These are phyloP conservation scores for Actinopyga echinites DNA, from an alignment of 53 echinoderm and acorn worm genomes.

Conservation along the genomic window DNA sequence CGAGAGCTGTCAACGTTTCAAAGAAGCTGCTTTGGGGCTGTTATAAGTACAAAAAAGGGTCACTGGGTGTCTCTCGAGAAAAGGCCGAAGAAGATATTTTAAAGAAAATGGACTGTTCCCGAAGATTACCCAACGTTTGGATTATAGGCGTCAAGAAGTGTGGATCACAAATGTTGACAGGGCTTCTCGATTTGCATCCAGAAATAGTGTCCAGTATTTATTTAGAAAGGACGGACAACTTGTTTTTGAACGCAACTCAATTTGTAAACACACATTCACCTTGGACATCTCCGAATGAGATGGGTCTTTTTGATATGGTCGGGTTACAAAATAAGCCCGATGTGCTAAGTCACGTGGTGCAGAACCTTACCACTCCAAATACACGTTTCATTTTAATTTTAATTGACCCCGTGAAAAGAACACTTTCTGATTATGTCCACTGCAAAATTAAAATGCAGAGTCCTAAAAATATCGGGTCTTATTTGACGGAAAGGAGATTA, in stretches of 20 bases:
- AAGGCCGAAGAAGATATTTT: background rate
- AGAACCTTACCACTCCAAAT: background rate
- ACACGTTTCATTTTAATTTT: slow-evolving; percentile 1
- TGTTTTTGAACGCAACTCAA: background rate
- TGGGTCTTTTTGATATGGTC: slow-evolving; percentile 15
- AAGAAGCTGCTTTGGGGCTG: slow-evolving; percentile 22
- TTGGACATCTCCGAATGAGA: slow-evolving; percentile 19
- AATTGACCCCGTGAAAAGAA: slow-evolving; percentile 17
- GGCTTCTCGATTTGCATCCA: slow-evolving; percentile 24
- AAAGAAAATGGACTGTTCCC: background rate
- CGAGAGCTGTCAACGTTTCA: too few relatives aligned
- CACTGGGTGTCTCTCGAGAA: background rate
- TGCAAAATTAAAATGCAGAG: slow-evolving; percentile 13
- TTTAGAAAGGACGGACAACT: background rate
- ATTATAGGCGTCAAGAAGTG: slow-evolving; percentile 44
- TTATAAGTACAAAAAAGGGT: slow-evolving; percentile 27
- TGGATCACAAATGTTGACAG: slow-evolving; percentile 28
- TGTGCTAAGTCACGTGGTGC: background rate
- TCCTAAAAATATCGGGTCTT: background rate
- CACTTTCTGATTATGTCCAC: slow-evolving; percentile 25
- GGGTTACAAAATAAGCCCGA: background rate
- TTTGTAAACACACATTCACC: background rate
- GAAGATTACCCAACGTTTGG: slow-evolving; percentile 1
- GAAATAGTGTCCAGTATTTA: slow-evolving; percentile 18
- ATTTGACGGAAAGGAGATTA: background rate